Percentiles rank a stretch among this genome's conserved stretches.
Evolutionary conservation across 2,113 vertebrate species (phyloP).

Genomic region (Brachionichthys hirsutus): DNA sequence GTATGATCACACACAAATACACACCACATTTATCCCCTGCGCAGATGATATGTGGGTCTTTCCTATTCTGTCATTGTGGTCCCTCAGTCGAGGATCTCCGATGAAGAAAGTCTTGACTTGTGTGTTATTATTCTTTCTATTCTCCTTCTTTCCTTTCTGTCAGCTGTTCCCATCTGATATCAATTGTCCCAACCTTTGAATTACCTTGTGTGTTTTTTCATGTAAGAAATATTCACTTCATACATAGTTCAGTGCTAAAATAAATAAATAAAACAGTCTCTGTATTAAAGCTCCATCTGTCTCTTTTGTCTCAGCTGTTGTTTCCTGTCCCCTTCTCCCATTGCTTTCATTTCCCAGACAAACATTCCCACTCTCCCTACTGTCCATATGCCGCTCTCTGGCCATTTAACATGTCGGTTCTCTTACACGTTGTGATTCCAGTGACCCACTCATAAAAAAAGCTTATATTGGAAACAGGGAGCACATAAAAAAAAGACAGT

Average conservation of each 20-base stretch:
- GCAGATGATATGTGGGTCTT: constrained; percentile 61
- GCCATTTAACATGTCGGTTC: constrained; percentile 15
- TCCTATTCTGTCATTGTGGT: constrained; percentile 52
- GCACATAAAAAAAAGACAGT: too few species aligned
- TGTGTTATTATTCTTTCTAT: constrained; percentile 4
- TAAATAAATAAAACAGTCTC: constrained; percentile 2
- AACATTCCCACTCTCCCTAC: constrained; percentile 40
- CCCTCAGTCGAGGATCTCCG: constrained; percentile 48
- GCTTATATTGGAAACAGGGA: too few species aligned
- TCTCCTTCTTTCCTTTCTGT: neutral
- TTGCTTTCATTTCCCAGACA: constrained; percentile 30
- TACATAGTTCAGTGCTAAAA: constrained; percentile 1
- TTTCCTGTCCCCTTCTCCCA: constrained; percentile 25
- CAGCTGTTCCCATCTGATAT: neutral
- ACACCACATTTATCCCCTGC: constrained; percentile 45
- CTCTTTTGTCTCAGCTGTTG: constrained; percentile 65
- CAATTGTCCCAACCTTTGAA: neutral
- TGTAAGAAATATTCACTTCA: neutral
- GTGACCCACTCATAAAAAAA: too few species aligned
- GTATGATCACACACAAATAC: neutral
- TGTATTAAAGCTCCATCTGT: constrained; percentile 35
- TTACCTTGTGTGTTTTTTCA: neutral
- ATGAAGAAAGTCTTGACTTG: constrained; percentile 28
- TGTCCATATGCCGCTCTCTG: constrained; percentile 43
- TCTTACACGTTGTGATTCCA: neutral